A percentile compares a stretch with the other conserved stretches of the same genome.
phyloP scores from a whole-genome alignment of 2,888 invertebrate species.

The Panzeria rudis region DNA sequence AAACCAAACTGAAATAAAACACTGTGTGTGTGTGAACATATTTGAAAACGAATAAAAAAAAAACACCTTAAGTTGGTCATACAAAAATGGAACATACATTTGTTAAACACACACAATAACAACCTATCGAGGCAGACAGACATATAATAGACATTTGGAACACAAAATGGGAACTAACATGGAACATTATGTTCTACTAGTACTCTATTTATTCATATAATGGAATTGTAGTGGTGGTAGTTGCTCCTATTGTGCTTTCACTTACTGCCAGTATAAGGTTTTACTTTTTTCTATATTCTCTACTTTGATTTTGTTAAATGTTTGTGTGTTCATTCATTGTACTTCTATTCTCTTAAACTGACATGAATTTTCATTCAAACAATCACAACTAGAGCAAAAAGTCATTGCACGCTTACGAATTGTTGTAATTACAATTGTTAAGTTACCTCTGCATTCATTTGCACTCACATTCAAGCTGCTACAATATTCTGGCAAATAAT shows the following conservation, averaged over 20 bases:
- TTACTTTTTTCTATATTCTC: conserved; percentile 9
- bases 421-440: conserved; percentile 71
- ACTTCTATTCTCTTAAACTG: conserved; percentile 50
- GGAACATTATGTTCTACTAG: conserved; percentile 49
- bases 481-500: conserved; percentile 20
- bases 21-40: conserved; percentile 29
- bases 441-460: conserved; percentile 48
- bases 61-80: conserved; percentile 42
- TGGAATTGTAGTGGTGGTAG: conserved; percentile 43
- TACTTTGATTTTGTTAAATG: conserved; percentile 17
- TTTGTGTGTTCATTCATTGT: conserved; percentile 8
- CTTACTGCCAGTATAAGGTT: conserved; percentile 47
- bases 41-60: conserved; percentile 2
- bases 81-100: conserved; percentile 52
- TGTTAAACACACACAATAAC: conserved; percentile 35
- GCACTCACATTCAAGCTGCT: conserved; percentile 1
- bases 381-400: conserved; percentile 71
- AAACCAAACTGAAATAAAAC: conserved; percentile 1
- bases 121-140: conserved; percentile 12
- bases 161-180: conserved; percentile 59
- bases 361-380: conserved; percentile 60
- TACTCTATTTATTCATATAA: conserved; percentile 37
- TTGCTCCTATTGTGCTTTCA: conserved; percentile 59
- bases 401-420: conserved; percentile 71
- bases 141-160: conserved; percentile 50